These are phyloP conservation scores for Okamejei kenojei DNA, from an alignment of 2,797 vertebrate genomes.

Conservation along the genomic window DNA sequence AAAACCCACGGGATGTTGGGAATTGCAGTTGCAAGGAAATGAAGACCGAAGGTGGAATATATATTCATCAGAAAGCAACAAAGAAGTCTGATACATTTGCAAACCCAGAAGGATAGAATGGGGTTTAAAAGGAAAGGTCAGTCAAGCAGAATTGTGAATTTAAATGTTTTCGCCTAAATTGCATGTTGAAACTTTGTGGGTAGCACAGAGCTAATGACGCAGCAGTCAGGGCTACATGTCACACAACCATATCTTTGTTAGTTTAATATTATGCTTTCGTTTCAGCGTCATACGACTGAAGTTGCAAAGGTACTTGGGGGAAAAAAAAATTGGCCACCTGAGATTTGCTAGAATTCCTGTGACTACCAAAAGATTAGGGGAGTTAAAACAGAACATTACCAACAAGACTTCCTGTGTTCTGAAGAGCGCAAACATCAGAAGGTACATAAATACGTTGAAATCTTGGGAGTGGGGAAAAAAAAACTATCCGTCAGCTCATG, in stretches of 20 bases:
- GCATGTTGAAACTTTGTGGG: neutral
- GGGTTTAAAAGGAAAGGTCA: neutral
- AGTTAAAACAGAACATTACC: neutral
- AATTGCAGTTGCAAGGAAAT: neutral
- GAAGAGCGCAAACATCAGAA: neutral
- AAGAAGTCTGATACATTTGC: neutral
- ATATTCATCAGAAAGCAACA: neutral
- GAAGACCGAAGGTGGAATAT: neutral
- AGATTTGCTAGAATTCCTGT: neutral
- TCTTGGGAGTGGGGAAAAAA: neutral
- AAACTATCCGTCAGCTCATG: neutral
- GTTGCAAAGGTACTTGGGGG: neutral
- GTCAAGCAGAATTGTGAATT: neutral
- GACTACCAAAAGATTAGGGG: neutral
- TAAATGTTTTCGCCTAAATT: neutral
- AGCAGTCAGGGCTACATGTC: neutral
- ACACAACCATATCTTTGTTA: neutral
- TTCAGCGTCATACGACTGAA: neutral
- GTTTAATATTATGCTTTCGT: neutral
- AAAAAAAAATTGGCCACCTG: neutral
- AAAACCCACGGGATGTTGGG: neutral
- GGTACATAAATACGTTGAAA: neutral
- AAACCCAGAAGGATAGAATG: neutral
- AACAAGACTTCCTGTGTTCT: neutral
- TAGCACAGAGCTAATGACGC: neutral